Evolutionary conservation across 2,888 invertebrate genomes (phyloP), one percentile per base, ranked within the genome.

Genomic region (Heliothis peltigera): DNA sequence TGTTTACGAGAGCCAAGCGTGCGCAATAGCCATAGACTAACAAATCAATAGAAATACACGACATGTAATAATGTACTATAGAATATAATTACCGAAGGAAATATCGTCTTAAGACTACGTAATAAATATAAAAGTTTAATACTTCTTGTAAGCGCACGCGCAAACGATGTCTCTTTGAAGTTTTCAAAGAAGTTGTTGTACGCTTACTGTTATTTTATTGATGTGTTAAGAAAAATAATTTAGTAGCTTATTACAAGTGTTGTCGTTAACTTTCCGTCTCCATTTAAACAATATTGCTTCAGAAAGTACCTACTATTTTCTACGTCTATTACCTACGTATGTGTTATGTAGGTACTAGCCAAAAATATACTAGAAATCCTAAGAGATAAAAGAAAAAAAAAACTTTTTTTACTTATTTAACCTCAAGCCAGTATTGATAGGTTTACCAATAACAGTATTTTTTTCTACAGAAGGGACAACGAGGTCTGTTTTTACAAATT

Each of bases 11-110:
- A 51, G 19, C 25, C 32, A 19, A 28, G 35, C 17, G 28, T 32
- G 12, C 35, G 42, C 57, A 48, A 57, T n/a, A 22, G 55, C 28
- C 39, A 43, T 57, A 64, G 10, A 53, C 4, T 25, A 25, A 35
- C 22, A 8, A 58, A 18, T 55, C 12, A 46, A 43, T 25, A 51
- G 42, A 49, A 44, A 54, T 28, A 17, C 22, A 28, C 5, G n/a
- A 55, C n/a, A 43, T n/a, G 7, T 42, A 17, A 15, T 18, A 39
- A 56, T 47, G 18, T 18, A 25, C 18, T 19, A 19, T 15, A 25
- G 19, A 39, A 39, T 18, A 7, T 17, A 42, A 25, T 42, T 69
- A 46, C n/a, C 15, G 52, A 28, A 19, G 42, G 25, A 7, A 12
- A 48, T 32, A 42, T 28, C 6, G 10, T 18, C 0, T 42, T 22